Evolutionary conservation across 2,113 vertebrate genomes (phyloP).

Genomic region (Salvator merianae): DNA sequence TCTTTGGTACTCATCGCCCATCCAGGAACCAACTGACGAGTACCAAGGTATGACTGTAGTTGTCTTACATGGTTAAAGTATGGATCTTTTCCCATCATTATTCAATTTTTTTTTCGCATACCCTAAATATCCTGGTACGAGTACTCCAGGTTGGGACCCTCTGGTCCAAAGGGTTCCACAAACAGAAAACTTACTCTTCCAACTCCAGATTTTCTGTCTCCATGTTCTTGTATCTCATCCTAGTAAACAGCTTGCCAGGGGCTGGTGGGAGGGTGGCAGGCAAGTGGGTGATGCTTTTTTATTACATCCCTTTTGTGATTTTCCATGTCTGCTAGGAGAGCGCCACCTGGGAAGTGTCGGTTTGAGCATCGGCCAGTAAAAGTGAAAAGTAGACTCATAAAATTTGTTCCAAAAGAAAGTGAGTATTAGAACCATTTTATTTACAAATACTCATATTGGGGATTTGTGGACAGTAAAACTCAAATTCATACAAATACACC

Average conservation of each 20-base stretch:
- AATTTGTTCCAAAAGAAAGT: conserved; percentile 90
- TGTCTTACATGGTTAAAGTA: too few relatives aligned
- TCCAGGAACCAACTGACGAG: too few relatives aligned
- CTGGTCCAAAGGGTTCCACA: too few relatives aligned
- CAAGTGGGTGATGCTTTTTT: background rate
- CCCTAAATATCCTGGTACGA: too few relatives aligned
- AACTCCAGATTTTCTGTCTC: conserved; percentile 21
- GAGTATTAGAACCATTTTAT: conserved; percentile 65
- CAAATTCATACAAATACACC: background rate
- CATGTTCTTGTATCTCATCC: background rate
- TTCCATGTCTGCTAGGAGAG: conserved; percentile 80
- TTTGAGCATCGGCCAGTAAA: conserved; percentile 81
- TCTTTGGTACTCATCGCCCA: too few relatives aligned
- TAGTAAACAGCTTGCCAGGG: conserved; percentile 6
- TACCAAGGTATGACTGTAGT: too few relatives aligned
- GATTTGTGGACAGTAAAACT: background rate
- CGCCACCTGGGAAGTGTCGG: conserved; percentile 86
- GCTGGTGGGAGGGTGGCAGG: background rate
- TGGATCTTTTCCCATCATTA: too few relatives aligned
- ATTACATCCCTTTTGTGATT: conserved; percentile 23
- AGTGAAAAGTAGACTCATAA: conserved; percentile 81
- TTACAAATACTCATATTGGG: background rate
- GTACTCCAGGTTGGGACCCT: too few relatives aligned
- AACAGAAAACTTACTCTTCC: background rate
- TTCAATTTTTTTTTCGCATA: too few relatives aligned